Conservation (phyloP, 2,888 invertebrate genomes). For the Automeris io region DNA sequence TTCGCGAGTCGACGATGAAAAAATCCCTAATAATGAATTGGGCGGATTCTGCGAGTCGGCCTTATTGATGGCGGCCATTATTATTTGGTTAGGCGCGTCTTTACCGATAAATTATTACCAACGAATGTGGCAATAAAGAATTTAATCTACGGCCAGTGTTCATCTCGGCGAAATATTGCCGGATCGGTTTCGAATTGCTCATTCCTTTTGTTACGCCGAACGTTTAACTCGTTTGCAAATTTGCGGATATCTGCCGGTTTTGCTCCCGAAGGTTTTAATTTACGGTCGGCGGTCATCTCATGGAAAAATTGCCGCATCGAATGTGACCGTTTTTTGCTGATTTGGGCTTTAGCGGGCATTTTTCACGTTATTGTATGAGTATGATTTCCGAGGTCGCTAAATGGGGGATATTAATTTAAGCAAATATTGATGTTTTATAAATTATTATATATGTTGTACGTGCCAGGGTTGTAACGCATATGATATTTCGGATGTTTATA, state of each 20-base stretch:
- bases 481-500: too few species aligned
- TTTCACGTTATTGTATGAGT: background rate
- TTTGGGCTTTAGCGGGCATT: background rate
- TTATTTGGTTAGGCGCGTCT: slow-evolving; percentile 34
- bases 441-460: too few species aligned
- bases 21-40: slow-evolving; percentile 41
- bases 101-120: slow-evolving; percentile 27
- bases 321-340: background rate
- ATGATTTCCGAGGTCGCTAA: background rate
- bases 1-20: slow-evolving; percentile 23
- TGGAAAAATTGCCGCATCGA: slow-evolving; percentile 1
- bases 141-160: slow-evolving; percentile 24
- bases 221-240: slow-evolving; percentile 3
- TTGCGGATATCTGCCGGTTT: background rate
- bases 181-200: slow-evolving; percentile 4
- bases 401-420: background rate
- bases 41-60: slow-evolving; percentile 13
- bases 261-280: slow-evolving; percentile 1
- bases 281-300: background rate
- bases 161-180: slow-evolving; percentile 13
- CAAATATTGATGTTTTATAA: too few species aligned
- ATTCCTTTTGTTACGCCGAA: slow-evolving; percentile 7
- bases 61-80: slow-evolving; percentile 40
- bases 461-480: too few species aligned
- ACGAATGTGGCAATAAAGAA: slow-evolving; percentile 24